A percentile compares a stretch with the other conserved stretches of the same genome.
Evolutionary conservation across 2,113 vertebrate species (phyloP).

Genomic region (Dinomys branickii): DNA sequence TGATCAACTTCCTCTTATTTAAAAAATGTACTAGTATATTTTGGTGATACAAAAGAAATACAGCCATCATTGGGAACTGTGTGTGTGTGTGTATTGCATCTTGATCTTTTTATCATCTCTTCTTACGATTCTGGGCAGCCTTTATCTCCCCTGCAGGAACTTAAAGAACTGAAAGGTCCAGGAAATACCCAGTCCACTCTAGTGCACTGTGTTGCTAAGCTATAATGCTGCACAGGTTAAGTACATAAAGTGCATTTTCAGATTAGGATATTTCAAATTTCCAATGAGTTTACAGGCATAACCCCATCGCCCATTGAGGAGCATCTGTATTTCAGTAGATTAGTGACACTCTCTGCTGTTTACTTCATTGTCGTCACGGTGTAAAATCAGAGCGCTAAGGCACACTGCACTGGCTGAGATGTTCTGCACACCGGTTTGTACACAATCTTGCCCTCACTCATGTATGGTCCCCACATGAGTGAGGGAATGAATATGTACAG

Average conservation of each 20-base stretch:
- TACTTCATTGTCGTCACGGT: background rate
- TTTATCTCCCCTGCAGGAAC: background rate
- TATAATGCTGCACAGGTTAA: background rate
- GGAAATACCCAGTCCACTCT: background rate
- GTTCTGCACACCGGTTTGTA: background rate
- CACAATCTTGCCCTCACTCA: background rate
- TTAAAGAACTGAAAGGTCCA: background rate
- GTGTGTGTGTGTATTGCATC: background rate
- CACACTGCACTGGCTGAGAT: background rate
- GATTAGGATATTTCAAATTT: background rate
- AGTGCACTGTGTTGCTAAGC: background rate
- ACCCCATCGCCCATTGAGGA: background rate
- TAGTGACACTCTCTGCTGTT: background rate
- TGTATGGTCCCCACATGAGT: accelerated
- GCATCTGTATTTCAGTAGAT: background rate
- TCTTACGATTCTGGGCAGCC: background rate
- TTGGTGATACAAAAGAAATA: background rate
- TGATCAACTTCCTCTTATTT: background rate
- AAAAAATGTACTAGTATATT: background rate
- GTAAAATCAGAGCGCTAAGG: background rate
- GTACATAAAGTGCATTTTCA: background rate
- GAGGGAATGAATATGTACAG: no score
- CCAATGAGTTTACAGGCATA: background rate
- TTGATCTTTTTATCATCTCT: background rate
- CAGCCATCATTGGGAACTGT: background rate